These are phyloP conservation scores for Calypte anna DNA, from an alignment of 2,113 vertebrate species.

Conservation along the genomic window DNA sequence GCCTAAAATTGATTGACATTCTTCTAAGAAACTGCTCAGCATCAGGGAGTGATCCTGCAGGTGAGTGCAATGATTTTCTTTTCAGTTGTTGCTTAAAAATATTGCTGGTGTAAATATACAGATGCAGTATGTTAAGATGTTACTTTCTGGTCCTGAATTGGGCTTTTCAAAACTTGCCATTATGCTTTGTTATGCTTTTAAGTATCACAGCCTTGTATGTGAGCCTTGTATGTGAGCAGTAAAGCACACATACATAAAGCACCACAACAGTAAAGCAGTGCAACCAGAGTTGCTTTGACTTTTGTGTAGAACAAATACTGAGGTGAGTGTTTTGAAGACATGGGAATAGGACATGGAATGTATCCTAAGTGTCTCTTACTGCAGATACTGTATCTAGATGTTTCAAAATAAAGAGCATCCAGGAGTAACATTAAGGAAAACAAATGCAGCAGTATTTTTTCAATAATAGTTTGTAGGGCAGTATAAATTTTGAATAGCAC, in stretches of 20 bases:
- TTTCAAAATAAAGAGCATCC: background rate
- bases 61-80: slow-evolving; percentile 71
- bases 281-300: background rate
- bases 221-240: background rate
- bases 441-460: background rate
- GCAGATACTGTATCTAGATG: background rate
- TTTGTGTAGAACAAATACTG: background rate
- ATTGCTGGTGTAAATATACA: background rate
- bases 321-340: background rate
- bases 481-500: background rate
- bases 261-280: background rate
- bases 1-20: slow-evolving; percentile 96
- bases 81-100: background rate
- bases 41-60: slow-evolving; percentile 94
- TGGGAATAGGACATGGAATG: accelerated
- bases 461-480: background rate
- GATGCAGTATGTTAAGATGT: background rate
- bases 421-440: background rate
- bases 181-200: background rate
- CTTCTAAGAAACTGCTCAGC: slow-evolving; percentile 96
- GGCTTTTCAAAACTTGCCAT: background rate
- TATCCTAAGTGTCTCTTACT: background rate
- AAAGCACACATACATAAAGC: background rate
- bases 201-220: background rate
- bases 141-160: background rate